Conservation (phyloP, 2,113 vertebrate genomes). For the Strix uralensis region DNA sequence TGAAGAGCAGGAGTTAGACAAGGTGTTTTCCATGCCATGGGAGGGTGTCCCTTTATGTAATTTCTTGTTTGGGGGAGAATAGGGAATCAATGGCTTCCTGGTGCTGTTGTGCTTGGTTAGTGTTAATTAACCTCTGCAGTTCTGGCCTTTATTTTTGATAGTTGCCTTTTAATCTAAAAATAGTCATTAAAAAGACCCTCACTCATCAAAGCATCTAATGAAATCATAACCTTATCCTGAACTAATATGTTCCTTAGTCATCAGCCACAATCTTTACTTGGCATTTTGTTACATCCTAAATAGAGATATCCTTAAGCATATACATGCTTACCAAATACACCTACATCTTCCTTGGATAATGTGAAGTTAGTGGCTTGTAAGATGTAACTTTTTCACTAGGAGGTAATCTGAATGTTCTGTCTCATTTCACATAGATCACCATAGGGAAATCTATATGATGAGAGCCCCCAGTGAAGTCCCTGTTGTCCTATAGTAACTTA, state of each 20-base stretch:
- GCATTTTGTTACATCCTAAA: background rate
- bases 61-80: background rate
- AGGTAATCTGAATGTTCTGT: background rate
- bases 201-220: background rate
- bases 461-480: background rate
- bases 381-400: background rate
- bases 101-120: background rate
- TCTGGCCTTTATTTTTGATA: background rate
- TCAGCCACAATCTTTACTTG: background rate
- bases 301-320: background rate
- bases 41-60: background rate
- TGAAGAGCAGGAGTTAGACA: background rate
- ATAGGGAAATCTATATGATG: background rate
- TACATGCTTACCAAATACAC: background rate
- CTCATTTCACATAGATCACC: background rate
- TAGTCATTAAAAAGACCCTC: background rate
- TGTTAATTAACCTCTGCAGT: background rate
- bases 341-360: background rate
- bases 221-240: background rate
- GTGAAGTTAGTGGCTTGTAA: background rate
- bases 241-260: background rate
- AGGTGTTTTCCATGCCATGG: background rate
- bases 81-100: background rate
- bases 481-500: background rate
- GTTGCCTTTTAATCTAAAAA: background rate